A percentile compares a stretch with the other conserved stretches of the same genome.
Conservation (phyloP, 2,113 vertebrate genomes). For the Hippoglossus stenolepis region DNA sequence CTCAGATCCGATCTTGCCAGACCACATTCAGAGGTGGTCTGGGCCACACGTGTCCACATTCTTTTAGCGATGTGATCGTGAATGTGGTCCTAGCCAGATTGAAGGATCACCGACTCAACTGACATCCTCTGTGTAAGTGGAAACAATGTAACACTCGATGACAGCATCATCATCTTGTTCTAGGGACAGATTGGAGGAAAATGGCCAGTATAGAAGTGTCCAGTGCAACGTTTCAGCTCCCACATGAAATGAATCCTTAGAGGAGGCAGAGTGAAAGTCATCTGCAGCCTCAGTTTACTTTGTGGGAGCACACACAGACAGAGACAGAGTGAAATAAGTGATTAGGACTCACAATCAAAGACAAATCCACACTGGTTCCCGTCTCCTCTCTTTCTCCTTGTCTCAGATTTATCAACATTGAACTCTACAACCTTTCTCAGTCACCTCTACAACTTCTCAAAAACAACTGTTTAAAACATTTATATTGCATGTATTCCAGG, state of each 20-base stretch:
- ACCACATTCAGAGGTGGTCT: too few relatives aligned
- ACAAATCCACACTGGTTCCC: neutral
- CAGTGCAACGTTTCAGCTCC: neutral
- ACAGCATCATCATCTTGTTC: neutral
- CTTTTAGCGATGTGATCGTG: too few relatives aligned
- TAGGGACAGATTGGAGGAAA: neutral
- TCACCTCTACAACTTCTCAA: neutral
- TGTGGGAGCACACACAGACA: neutral
- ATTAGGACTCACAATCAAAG: neutral
- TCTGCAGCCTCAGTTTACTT: neutral
- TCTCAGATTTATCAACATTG: neutral
- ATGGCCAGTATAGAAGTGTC: neutral
- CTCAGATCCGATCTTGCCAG: too few relatives aligned
- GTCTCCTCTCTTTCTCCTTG: neutral
- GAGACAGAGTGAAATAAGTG: neutral
- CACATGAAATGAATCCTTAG: neutral
- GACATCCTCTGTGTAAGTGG: too few relatives aligned
- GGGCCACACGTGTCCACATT: too few relatives aligned
- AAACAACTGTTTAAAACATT: conserved; percentile 10
- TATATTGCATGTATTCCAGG: conserved; percentile 12
- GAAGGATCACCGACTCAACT: too few relatives aligned
- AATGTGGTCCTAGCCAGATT: too few relatives aligned
- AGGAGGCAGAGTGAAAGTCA: neutral
- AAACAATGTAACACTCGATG: neutral
- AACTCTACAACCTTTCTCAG: neutral